Conservation (phyloP, 2,888 invertebrate species). For the Anaspis maculata region DNA sequence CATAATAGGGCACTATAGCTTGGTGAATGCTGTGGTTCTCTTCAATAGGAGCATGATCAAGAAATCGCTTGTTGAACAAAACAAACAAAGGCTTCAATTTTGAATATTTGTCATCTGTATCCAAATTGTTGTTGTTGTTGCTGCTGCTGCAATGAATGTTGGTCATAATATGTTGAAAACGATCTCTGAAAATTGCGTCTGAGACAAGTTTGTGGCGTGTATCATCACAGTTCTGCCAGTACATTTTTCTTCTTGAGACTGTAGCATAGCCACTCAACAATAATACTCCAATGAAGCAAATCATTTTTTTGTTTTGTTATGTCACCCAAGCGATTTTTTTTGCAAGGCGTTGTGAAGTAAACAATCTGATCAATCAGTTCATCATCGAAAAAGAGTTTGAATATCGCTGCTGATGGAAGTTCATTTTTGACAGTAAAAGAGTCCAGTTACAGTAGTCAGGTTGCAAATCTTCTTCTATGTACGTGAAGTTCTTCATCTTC, state of each 20-base stretch:
- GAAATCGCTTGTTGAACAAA: slow-evolving; percentile 6
- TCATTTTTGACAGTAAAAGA: neutral
- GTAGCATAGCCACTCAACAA: too few species aligned
- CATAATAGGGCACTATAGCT: slow-evolving; percentile 6
- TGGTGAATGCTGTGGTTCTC: slow-evolving; percentile 6
- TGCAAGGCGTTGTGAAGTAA: too few species aligned
- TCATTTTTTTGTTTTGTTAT: too few species aligned
- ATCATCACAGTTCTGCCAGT: slow-evolving; percentile 8
- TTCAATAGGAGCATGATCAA: slow-evolving; percentile 7
- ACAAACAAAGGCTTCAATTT: slow-evolving; percentile 8
- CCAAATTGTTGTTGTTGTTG: slow-evolving; percentile 5
- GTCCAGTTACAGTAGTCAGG: neutral
- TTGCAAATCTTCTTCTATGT: neutral
- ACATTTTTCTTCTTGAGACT: slow-evolving; percentile 9
- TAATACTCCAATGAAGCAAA: too few species aligned
- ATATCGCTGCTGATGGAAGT: slow-evolving; percentile 1
- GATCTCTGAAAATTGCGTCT: slow-evolving; percentile 5
- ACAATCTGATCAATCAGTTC: too few species aligned
- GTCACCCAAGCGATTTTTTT: too few species aligned
- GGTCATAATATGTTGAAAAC: slow-evolving; percentile 7
- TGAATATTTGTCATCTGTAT: slow-evolving; percentile 5
- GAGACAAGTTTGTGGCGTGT: slow-evolving; percentile 4
- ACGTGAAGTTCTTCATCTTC: neutral
- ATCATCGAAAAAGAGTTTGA: slow-evolving; percentile 6
- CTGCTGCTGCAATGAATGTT: slow-evolving; percentile 10